Base-by-base conservation (phyloP, 2,888 invertebrate species). In the Neria commutata region DNA sequence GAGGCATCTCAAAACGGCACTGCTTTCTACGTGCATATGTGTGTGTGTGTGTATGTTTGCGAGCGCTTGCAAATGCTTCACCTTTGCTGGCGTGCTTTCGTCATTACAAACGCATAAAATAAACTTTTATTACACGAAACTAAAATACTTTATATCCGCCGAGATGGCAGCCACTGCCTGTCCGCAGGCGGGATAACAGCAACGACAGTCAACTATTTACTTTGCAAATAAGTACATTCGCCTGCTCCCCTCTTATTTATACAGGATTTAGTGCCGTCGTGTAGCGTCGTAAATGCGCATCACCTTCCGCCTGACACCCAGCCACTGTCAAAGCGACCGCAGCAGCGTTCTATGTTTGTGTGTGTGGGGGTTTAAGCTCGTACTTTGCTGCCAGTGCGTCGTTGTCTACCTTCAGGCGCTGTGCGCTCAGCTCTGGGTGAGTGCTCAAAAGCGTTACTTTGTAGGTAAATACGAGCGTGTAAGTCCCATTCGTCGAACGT, bases 391-490 rank as follows among this genome's bases (percentile, higher is more conserved):
- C 11, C 37, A 14, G 37, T 37, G n/a, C n/a, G 10, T 8, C 37
- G 29, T 11, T 29, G 29, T 29, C 29, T 29, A 11, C 11, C 11
- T 11, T 29, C 6, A 29, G 29, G 6, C 11, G 29, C 11, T 29
- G 6, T 6, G 29, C 29, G 11, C 29, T 8, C 29, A 29, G 29
- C 11, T 8, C 29, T 8, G 29, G 10, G 45, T 23, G 19, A 45
- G 10, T 14, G 5, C 61, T 70, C 66, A 72, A 72, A 72, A 69
- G 69, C 64, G 64, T 62, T 63, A 59, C 65, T n/a, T n/a, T n/a
- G n/a, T 67, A 74, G 70, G 72, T 71, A 71, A 74, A 74, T 65
- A 68, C 67, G 57, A n/a, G n/a, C n/a, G n/a, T 58, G 42, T 52
- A 29, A 53, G 56, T 70, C 74, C 62, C 65, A 47, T 14, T 19